Evolutionary conservation across 1,140 invertebrate species (phyloP), one percentile per base, ranked within the genome.

Genomic region (Myzus persicae): DNA sequence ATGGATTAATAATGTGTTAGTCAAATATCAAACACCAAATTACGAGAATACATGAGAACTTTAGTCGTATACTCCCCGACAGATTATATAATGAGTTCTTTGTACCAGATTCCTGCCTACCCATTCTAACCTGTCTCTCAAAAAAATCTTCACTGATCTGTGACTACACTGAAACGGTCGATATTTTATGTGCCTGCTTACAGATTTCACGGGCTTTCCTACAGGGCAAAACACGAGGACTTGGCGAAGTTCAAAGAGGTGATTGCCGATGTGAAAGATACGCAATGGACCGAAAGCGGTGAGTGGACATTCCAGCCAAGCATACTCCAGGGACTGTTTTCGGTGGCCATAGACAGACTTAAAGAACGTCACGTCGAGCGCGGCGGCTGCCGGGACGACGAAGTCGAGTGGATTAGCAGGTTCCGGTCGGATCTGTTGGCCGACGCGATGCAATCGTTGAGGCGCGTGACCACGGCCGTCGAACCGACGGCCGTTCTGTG

Each of bases 401-500:
- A 14, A 14, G 4, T 51, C 9, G 8, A 26, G 20, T n/a, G 46
- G n/a, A 22, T 36, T 9, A 7, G 22, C 2, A 22, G 42, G 7
- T 93, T 84, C n/a, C 31, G 38, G 91, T 3, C 51, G 4, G 51
- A 90, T 20, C 0, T 59, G 24, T 31, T 54, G 42, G 5, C 5
- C 5, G 91, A 54, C 11, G 22, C 36, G 22, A 14, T 48, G 18
- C 20, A 31, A 3, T 18, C 7, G 18, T 85, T 93, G 44, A n/a
- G 38, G 9, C 44, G 36, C n/a, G 2, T 18, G 2, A 20, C 20
- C 24, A 24, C 22, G 4, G 24, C 94, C 0, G 46, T 90, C 5
- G 95, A 95, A 44, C 94, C 95, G 1, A 81, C 95, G 11, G 94
- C 95, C 0, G 95, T 95, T 0, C 38, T 96, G 0, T 94, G 95